phyloP scores from a whole-genome alignment of 2,797 vertebrate species.

The Etheostoma nigrum region DNA sequence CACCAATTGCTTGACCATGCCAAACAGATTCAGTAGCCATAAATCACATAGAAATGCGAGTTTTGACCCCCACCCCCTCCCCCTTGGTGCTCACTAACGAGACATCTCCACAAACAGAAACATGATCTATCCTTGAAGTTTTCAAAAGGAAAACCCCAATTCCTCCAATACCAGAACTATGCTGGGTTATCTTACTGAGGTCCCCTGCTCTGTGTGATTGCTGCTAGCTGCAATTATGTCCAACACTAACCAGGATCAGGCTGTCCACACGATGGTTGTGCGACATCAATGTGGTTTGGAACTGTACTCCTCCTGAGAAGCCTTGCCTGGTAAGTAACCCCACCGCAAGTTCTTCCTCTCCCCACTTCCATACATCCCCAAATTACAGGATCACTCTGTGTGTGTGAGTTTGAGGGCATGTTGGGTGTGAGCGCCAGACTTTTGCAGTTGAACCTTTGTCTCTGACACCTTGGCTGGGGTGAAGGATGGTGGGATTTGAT shows the following conservation, averaged over 20 bases:
- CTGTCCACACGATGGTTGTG: constrained; percentile 51
- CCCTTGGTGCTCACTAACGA: constrained; percentile 43
- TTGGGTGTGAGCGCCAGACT: constrained; percentile 51
- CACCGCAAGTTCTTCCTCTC: constrained; percentile 28
- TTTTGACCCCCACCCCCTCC: constrained; percentile 21
- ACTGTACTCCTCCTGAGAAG: constrained; percentile 33
- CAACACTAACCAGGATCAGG: constrained; percentile 72
- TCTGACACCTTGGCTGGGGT: constrained; percentile 42
- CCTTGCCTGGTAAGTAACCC: constrained; percentile 49
- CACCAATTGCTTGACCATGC: constrained; percentile 22
- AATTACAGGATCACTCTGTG: constrained; percentile 45
- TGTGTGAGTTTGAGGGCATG: constrained; percentile 41
- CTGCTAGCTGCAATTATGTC: constrained; percentile 72
- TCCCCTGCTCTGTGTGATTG: constrained; percentile 58
- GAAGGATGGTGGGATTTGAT: constrained; percentile 58
- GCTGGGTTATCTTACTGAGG: constrained; percentile 51
- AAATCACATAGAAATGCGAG: constrained; percentile 61
- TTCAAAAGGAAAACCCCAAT: constrained; percentile 53
- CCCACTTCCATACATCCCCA: constrained; percentile 33
- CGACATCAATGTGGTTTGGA: constrained; percentile 61
- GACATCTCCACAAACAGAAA: constrained; percentile 75
- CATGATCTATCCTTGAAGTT: constrained; percentile 42
- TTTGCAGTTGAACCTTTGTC: constrained; percentile 47
- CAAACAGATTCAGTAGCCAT: constrained; percentile 49
- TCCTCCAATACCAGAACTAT: constrained; percentile 38